These are phyloP conservation scores for Aphrophora alni DNA, from an alignment of 2,888 invertebrate genomes.

Conservation along the genomic window DNA sequence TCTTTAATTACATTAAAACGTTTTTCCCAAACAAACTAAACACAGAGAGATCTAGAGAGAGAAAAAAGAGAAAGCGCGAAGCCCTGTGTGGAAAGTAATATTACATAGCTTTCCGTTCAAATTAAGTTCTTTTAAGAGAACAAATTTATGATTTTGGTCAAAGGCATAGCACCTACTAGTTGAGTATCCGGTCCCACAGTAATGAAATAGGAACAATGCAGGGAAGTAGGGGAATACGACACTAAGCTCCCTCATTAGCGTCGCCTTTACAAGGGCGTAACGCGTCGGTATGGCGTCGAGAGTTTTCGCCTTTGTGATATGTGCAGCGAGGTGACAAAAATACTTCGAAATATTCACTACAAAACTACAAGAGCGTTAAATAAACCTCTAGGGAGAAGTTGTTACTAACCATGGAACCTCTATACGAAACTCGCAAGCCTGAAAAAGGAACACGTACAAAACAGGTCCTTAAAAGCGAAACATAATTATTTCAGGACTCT, in stretches of 20 bases:
- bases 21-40: no score
- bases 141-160: neutral
- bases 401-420: neutral
- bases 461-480: slow-evolving; percentile 4
- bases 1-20: no score
- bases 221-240: neutral
- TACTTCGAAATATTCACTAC: neutral
- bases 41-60: no score
- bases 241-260: slow-evolving; percentile 9
- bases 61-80: neutral
- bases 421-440: neutral
- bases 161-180: slow-evolving; percentile 2
- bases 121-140: neutral
- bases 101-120: neutral
- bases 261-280: neutral
- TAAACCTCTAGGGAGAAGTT: neutral
- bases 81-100: neutral
- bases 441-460: neutral
- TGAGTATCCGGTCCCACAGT: neutral
- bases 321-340: neutral
- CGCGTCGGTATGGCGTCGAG: neutral
- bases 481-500: neutral
- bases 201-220: neutral
- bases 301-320: neutral
- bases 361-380: neutral